Percentiles rank a stretch among this genome's conserved stretches.
phyloP scores from a whole-genome alignment of 2,888 invertebrate genomes.

The Choristoneura rosaceana region DNA sequence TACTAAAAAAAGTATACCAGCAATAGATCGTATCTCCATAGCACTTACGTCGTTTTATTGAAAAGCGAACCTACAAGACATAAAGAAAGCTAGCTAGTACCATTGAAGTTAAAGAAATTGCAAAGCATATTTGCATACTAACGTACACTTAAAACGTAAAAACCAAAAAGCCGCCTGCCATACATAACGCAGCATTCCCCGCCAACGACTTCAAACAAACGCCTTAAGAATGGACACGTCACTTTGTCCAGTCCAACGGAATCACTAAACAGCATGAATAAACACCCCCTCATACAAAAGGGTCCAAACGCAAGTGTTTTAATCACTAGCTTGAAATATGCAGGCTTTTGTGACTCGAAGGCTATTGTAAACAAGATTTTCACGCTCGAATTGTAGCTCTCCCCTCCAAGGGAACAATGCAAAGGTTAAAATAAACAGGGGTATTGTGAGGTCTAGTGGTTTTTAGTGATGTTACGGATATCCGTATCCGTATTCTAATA shows the following conservation, averaged over 20 bases:
- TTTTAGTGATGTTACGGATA: too few relatives aligned
- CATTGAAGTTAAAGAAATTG: too few relatives aligned
- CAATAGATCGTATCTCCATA: too few relatives aligned
- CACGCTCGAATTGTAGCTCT: conserved; percentile 30
- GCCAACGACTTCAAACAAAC: background rate
- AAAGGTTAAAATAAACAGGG: conserved; percentile 32
- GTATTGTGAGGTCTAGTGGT: conserved; percentile 19
- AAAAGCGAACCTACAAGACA: too few relatives aligned
- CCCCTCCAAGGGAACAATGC: conserved; percentile 28
- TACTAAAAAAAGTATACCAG: too few relatives aligned
- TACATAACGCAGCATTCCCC: background rate
- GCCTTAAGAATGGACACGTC: conserved; percentile 11
- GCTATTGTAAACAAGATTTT: conserved; percentile 41
- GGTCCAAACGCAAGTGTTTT: conserved; percentile 28
- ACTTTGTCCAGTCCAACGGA: conserved; percentile 12
- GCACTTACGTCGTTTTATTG: too few relatives aligned
- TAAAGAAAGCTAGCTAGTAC: too few relatives aligned
- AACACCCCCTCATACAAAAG: conserved; percentile 17
- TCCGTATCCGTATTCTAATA: too few relatives aligned
- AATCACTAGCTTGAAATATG: conserved; percentile 38
- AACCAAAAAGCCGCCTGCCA: too few relatives aligned
- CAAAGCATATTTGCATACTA: too few relatives aligned
- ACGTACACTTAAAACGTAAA: too few relatives aligned
- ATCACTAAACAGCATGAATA: conserved; percentile 33
- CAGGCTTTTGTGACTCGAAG: conserved; percentile 14